Evolutionary conservation across 2,113 vertebrate species (phyloP), one percentile per base, ranked within the genome.

Genomic region (Motacilla alba): DNA sequence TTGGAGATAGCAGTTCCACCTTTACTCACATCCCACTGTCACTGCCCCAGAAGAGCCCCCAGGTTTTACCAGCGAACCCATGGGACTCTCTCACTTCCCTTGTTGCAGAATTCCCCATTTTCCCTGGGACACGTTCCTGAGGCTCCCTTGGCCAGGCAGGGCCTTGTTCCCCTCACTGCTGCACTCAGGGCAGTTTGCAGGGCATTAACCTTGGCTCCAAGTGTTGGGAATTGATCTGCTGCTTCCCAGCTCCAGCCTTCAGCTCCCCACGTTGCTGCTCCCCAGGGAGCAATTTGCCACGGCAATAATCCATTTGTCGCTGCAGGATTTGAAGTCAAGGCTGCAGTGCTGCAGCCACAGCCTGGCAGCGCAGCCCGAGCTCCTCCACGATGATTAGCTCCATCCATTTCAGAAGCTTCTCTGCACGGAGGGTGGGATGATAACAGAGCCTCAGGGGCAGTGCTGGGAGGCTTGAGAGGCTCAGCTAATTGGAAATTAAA

Each of bases 401-500:
- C 92, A 92, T 92, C 95, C 46, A 96, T 96, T 96, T 93, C 22
- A 7, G 94, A 47, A 80, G 96, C 94, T 72, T 22, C 90, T 88
- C 76, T 39, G 64, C 83, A n/a, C 2, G 14, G 64, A 83, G 66
- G 73, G 64, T 19, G 10, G 53, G 73, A 75, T 60, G 90, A 93
- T 92, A 93, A 72, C 72, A 23, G 11, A 83, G 90, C 95, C 95
- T 88, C 87, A 17, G 82, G 90, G 95, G 75, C 90, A 96, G 79
- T 68, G 93, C 67, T 28, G 64, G 68, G 85, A 82, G 84, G 46
- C 88, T 93, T 13, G 7, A 62, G 82, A 94, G 90, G 76, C 90
- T 94, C 82, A 83, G 94, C 95, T 96, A 96, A 96, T 93, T 96
- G 96, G 92, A 89, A 95, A 95, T 92, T 92, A 96, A 83, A 93